A percentile compares a stretch with the other conserved stretches of the same genome.
Evolutionary conservation across 2,888 invertebrate species (phyloP).

Genomic region (Macaria notata): DNA sequence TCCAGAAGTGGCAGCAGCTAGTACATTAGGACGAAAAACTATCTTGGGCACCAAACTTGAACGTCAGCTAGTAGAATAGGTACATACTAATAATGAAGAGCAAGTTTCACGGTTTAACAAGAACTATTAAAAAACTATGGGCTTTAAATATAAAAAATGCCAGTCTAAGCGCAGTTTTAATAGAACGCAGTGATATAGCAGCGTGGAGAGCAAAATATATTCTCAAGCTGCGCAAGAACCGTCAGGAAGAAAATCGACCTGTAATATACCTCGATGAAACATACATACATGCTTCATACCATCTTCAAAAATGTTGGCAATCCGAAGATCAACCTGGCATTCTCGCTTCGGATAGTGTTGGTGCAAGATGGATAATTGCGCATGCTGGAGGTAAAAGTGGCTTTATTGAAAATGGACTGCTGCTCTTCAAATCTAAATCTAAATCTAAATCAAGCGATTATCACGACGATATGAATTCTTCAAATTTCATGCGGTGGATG

Average conservation of each 20-base stretch:
- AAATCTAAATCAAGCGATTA: slow-evolving; percentile 24
- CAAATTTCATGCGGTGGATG: slow-evolving; percentile 26
- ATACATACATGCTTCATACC: slow-evolving; percentile 20
- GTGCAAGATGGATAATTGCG: slow-evolving; percentile 17
- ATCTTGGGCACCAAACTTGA: too few species aligned
- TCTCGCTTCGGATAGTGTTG: neutral
- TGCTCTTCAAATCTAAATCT: slow-evolving; percentile 21
- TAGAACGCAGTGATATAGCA: slow-evolving; percentile 24
- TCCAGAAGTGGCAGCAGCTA: too few species aligned
- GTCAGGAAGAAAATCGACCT: slow-evolving; percentile 22
- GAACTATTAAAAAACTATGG: slow-evolving; percentile 22
- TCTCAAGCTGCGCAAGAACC: slow-evolving; percentile 24
- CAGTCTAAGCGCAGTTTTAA: slow-evolving; percentile 12
- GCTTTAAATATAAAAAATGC: slow-evolving; percentile 14
- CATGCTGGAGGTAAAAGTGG: slow-evolving; percentile 20
- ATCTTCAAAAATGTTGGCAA: slow-evolving; percentile 19
- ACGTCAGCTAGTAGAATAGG: too few species aligned
- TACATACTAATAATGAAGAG: too few species aligned
- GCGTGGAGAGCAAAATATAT: slow-evolving; percentile 27
- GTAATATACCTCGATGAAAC: slow-evolving; percentile 31
- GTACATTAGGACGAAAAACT: too few species aligned
- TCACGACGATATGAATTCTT: slow-evolving; percentile 31
- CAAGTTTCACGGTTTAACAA: too few species aligned
- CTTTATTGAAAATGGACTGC: slow-evolving; percentile 20
- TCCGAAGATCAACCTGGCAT: slow-evolving; percentile 9